Evolutionary conservation across 92 coral and sea anemone species (phyloP).

Genomic region (Porites evermanni): DNA sequence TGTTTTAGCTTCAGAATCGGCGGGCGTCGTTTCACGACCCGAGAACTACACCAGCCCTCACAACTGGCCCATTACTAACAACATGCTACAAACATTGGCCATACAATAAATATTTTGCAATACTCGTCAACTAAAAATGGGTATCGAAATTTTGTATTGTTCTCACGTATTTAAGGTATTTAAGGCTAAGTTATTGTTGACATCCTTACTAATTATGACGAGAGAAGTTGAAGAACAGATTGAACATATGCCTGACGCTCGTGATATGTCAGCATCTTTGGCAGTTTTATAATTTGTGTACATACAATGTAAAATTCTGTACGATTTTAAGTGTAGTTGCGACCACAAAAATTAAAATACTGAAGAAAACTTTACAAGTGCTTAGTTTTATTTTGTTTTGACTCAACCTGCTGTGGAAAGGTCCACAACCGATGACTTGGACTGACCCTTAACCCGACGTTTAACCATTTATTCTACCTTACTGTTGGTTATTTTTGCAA

Average conservation of each 20-base stretch:
- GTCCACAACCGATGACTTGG: too few species aligned
- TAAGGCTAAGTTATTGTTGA: too few species aligned
- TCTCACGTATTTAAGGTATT: too few species aligned
- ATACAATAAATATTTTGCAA: conserved; percentile 45
- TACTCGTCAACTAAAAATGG: not conserved
- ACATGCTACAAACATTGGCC: conserved; percentile 84
- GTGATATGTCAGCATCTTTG: not conserved
- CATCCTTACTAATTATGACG: not conserved
- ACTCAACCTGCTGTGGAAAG: too few species aligned
- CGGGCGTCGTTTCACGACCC: conserved; percentile 51
- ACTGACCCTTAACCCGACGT: too few species aligned
- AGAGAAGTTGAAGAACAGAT: not conserved
- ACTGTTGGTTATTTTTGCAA: too few species aligned
- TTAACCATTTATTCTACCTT: too few species aligned
- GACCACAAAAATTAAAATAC: not conserved
- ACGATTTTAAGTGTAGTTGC: not conserved
- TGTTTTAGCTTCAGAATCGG: conserved; percentile 27
- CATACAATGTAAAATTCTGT: conserved; percentile 1
- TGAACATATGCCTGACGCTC: not conserved
- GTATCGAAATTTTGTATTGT: not conserved
- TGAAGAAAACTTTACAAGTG: not conserved
- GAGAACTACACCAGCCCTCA: conserved; percentile 80
- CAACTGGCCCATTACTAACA: conserved; percentile 92
- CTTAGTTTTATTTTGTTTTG: too few species aligned
- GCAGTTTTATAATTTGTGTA: not conserved